Evolutionary conservation across 2,113 vertebrate species (phyloP).

Genomic region (Chelonoidis abingdonii): DNA sequence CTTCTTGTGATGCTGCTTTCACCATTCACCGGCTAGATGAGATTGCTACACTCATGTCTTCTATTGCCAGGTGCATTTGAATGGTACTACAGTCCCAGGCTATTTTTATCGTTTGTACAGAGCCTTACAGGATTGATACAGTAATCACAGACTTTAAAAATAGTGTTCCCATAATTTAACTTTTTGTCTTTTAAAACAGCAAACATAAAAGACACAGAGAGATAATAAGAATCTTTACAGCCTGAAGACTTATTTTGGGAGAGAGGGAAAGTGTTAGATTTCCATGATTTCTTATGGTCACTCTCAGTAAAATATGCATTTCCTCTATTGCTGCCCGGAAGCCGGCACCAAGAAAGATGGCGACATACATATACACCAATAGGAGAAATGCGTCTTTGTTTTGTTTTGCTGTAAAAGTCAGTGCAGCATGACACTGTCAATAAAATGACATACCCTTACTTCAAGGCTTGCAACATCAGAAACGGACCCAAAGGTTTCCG

Average conservation of each 20-base stretch:
- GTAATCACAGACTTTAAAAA: not conserved
- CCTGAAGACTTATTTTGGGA: not conserved
- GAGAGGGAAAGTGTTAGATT: not conserved
- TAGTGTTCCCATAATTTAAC: not conserved
- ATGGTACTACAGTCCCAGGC: not conserved
- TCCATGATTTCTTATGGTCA: not conserved
- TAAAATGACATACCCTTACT: constrained; percentile 61
- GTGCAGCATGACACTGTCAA: not conserved
- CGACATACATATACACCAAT: constrained; percentile 29
- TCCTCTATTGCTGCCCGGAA: constrained; percentile 42
- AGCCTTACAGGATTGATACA: not conserved
- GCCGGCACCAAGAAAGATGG: constrained; percentile 25
- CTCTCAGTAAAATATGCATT: constrained; percentile 11
- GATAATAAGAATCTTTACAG: not conserved
- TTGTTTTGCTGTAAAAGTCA: not conserved
- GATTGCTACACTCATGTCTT: not conserved
- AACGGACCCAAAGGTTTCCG: constrained; percentile 43
- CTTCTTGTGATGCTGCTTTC: not conserved
- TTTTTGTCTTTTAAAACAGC: not conserved
- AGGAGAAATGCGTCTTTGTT: constrained; percentile 34
- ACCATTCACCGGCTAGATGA: not conserved
- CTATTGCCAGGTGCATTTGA: not conserved
- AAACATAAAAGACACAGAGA: not conserved
- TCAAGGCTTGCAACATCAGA: constrained; percentile 69
- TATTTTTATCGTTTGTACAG: not conserved